phyloP scores from a whole-genome alignment of 2,797 vertebrate genomes.

The Smutsia gigantea region DNA sequence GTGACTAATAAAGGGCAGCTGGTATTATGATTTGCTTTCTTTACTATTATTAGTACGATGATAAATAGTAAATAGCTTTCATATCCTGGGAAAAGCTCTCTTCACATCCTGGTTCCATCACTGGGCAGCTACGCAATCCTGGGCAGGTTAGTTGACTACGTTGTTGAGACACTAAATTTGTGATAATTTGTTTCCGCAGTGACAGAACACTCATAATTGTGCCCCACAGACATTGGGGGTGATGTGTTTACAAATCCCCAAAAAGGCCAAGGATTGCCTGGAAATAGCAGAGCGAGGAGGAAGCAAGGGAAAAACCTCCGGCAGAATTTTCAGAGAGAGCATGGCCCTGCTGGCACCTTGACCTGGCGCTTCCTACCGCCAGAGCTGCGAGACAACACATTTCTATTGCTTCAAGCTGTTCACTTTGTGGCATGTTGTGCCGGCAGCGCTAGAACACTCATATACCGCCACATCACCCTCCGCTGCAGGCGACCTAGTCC shows the following conservation, averaged over 20 bases:
- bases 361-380: neutral
- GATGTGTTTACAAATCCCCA: no score
- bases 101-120: neutral
- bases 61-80: neutral
- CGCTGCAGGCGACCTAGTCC: neutral
- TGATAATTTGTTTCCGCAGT: neutral
- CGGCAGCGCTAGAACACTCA: rapidly evolving
- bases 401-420: neutral
- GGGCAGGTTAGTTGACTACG: no score
- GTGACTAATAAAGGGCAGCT: neutral
- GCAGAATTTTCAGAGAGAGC: neutral
- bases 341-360: neutral
- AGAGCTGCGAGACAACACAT: neutral
- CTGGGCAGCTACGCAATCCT: neutral
- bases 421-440: neutral
- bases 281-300: neutral
- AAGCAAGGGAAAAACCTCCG: neutral
- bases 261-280: neutral
- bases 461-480: rapidly evolving
- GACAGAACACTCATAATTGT: neutral
- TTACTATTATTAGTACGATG: neutral
- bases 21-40: neutral
- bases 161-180: neutral
- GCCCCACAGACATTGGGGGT: neutral
- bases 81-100: neutral